A percentile compares a stretch with the other conserved stretches of the same genome.
phyloP scores from a whole-genome alignment of 2,888 invertebrate genomes.

The Meganola albula region DNA sequence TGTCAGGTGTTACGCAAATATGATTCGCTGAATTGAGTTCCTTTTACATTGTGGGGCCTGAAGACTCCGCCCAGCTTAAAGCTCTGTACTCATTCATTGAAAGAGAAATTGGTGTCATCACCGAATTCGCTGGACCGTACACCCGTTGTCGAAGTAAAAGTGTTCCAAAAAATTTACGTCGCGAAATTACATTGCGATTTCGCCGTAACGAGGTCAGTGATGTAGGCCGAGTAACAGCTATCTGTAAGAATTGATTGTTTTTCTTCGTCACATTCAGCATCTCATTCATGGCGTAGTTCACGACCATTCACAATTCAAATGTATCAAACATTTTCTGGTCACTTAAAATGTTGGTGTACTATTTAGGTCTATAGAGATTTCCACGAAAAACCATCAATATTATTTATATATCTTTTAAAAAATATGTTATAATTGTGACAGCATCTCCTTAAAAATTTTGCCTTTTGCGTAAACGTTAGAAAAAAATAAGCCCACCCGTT shows the following conservation, averaged over 20 bases:
- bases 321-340: slow-evolving; percentile 30
- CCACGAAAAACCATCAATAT: too few relatives aligned
- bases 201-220: slow-evolving; percentile 68
- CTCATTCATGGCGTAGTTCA: slow-evolving; percentile 50
- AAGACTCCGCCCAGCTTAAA: slow-evolving; percentile 32
- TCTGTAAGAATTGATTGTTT: slow-evolving; percentile 57
- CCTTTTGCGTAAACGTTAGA: too few relatives aligned
- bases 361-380: too few relatives aligned
- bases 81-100: slow-evolving; percentile 52
- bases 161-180: slow-evolving; percentile 73
- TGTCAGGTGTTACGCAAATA: slow-evolving; percentile 29
- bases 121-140: slow-evolving; percentile 55
- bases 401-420: slow-evolving; percentile 6
- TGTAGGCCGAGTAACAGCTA: slow-evolving; percentile 75
- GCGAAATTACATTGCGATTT: slow-evolving; percentile 77
- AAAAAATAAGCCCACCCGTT: too few relatives aligned
- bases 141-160: slow-evolving; percentile 71
- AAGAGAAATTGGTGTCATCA: slow-evolving; percentile 76
- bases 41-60: slow-evolving; percentile 32
- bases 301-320: slow-evolving; percentile 45
- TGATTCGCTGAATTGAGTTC: slow-evolving; percentile 26
- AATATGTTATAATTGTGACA: slow-evolving; percentile 2
- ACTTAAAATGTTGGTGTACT: too few relatives aligned
- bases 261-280: slow-evolving; percentile 52
- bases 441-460: too few relatives aligned